Conservation (phyloP, 1,140 invertebrate genomes). For the Bombus affinis region DNA sequence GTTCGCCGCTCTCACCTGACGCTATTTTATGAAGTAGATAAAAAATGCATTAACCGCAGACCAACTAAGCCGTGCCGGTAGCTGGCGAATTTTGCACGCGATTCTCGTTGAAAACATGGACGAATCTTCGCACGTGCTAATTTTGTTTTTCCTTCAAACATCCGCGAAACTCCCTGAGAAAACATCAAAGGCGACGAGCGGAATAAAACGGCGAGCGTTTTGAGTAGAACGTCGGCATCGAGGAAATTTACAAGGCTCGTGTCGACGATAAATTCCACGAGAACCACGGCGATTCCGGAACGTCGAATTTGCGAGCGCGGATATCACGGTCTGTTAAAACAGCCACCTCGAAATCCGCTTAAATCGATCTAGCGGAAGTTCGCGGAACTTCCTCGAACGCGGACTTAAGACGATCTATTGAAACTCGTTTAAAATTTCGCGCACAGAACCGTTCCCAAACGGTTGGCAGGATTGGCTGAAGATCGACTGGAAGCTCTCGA, state of each 20-base stretch:
- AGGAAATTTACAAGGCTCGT: constrained; percentile 17
- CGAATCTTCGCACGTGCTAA: not conserved
- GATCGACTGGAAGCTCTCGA: not conserved
- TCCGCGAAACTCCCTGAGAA: not conserved
- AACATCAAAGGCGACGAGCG: constrained; percentile 7
- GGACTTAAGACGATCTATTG: constrained; percentile 37
- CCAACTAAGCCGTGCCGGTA: not conserved
- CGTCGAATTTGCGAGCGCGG: constrained; percentile 32
- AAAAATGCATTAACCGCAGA: not conserved
- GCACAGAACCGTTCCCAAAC: not conserved
- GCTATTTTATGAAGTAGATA: not conserved
- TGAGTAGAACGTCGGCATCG: not conserved
- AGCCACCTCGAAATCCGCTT: constrained; percentile 47
- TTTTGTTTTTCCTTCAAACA: not conserved
- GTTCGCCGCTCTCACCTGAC: no score
- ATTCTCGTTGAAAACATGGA: not conserved
- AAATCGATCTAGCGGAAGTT: constrained; percentile 44
- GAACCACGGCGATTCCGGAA: not conserved
- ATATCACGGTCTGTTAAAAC: constrained; percentile 40
- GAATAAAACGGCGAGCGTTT: constrained; percentile 7
- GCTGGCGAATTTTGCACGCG: not conserved
- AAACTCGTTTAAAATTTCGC: constrained; percentile 48
- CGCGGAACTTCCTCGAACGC: constrained; percentile 25
- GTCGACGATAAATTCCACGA: constrained; percentile 16
- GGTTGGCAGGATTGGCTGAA: not conserved